A percentile compares a stretch with the other conserved stretches of the same genome.
phyloP scores from a whole-genome alignment of 2,888 invertebrate species.

The Diarsia dahlii region DNA sequence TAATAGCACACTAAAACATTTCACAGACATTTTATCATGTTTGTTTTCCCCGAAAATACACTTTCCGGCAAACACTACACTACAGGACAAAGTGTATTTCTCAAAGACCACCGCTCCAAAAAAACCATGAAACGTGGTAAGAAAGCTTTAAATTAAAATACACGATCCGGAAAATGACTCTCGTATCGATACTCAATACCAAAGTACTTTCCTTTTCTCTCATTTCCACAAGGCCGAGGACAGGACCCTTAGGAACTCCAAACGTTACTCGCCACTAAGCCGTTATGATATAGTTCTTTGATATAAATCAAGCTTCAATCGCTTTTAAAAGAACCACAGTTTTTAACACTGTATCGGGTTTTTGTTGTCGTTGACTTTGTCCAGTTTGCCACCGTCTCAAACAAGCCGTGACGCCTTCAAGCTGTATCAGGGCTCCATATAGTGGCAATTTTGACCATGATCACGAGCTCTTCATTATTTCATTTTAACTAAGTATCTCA shows the following conservation, averaged over 20 bases:
- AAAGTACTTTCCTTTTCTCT: conserved; percentile 36
- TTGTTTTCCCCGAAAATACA: no score
- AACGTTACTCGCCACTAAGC: conserved; percentile 47
- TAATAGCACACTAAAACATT: no score
- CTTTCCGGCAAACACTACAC: no score
- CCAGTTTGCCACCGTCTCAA: background rate
- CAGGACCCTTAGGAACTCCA: conserved; percentile 19
- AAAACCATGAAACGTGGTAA: background rate
- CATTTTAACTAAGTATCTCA: background rate
- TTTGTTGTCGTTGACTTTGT: conserved; percentile 11
- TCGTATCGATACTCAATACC: conserved; percentile 21
- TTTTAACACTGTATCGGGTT: conserved; percentile 27
- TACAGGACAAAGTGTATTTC: no score
- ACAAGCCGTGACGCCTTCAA: background rate
- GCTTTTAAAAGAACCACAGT: conserved; percentile 26
- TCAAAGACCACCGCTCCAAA: no score
- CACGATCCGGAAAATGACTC: conserved; percentile 35
- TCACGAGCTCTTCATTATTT: background rate
- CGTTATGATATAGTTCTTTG: conserved; percentile 47
- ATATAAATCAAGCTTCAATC: conserved; percentile 52
- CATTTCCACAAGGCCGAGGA: conserved; percentile 36
- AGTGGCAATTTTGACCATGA: background rate
- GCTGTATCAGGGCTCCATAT: background rate
- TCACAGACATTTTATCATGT: no score
- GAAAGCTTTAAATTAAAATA: conserved; percentile 36